Percentiles rank a stretch among this genome's conserved stretches.
These are phyloP conservation scores for Lasioglossum lativentre DNA, from an alignment of 2,888 invertebrate genomes.

Conservation along the genomic window DNA sequence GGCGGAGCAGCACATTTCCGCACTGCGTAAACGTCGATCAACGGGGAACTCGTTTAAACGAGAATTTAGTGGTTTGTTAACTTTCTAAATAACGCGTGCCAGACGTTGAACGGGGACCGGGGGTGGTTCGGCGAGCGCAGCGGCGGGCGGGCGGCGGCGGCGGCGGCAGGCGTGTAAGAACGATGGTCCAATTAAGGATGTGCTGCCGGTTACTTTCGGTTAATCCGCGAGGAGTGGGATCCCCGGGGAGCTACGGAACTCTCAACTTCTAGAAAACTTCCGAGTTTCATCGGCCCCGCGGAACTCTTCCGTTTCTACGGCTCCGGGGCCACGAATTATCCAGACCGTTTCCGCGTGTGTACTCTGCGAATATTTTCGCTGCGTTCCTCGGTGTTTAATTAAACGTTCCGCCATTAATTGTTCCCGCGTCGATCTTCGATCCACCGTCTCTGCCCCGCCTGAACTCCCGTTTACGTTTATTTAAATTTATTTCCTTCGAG, in stretches of 20 bases:
- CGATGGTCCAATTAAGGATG: constrained; percentile 72
- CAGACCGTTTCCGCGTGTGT: constrained; percentile 35
- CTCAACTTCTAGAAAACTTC: constrained; percentile 55
- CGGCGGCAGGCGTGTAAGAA: constrained; percentile 63
- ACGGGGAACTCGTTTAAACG: constrained; percentile 29
- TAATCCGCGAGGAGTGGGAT: constrained; percentile 60
- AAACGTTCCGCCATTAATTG: constrained; percentile 32
- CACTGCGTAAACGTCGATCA: constrained; percentile 50
- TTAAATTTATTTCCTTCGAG: not conserved
- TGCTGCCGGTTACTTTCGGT: constrained; percentile 65
- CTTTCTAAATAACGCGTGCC: constrained; percentile 64
- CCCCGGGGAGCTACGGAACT: constrained; percentile 47
- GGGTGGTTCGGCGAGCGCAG: constrained; percentile 8
- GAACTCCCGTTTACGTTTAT: not conserved
- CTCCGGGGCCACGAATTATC: constrained; percentile 53
- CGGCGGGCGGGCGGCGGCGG: constrained; percentile 33
- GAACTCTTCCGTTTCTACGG: constrained; percentile 51
- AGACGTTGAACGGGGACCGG: constrained; percentile 24
- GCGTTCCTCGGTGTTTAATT: constrained; percentile 25
- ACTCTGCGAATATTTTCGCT: constrained; percentile 13
- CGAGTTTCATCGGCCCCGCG: constrained; percentile 40
- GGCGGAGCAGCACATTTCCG: constrained; percentile 9
- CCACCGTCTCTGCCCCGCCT: not conserved
- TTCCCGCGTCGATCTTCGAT: constrained; percentile 8
- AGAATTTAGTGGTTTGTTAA: constrained; percentile 60